Percentiles rank a stretch among this genome's conserved stretches.
Evolutionary conservation across 2,888 invertebrate species (phyloP).

Genomic region (Griposia aprilina): DNA sequence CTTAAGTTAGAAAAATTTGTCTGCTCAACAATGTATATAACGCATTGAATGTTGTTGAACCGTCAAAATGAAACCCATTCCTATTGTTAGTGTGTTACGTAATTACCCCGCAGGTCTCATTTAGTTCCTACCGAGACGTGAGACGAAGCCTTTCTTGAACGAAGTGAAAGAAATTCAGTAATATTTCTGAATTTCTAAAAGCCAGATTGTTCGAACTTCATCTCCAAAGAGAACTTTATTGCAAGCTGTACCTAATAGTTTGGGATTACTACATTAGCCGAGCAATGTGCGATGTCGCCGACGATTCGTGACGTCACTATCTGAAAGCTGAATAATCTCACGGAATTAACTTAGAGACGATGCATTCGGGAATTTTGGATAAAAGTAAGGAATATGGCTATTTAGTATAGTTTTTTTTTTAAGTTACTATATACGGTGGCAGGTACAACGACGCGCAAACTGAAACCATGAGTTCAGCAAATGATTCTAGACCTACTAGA

Average conservation of each 20-base stretch:
- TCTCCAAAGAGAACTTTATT: neutral
- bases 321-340: constrained; percentile 41
- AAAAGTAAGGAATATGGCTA: neutral
- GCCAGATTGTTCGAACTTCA: neutral
- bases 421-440: too few relatives aligned
- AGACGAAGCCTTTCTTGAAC: neutral
- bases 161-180: neutral
- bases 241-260: constrained; percentile 28
- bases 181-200: neutral
- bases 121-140: neutral
- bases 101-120: too few relatives aligned
- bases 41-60: too few relatives aligned
- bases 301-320: constrained; percentile 22
- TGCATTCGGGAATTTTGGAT: constrained; percentile 13
- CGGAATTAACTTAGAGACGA: constrained; percentile 46
- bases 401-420: neutral
- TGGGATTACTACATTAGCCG: constrained; percentile 39
- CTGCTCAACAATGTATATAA: too few relatives aligned
- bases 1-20: too few relatives aligned
- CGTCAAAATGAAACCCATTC: too few relatives aligned
- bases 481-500: too few relatives aligned
- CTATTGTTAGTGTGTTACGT: too few relatives aligned
- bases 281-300: constrained; percentile 40
- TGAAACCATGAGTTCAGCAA: too few relatives aligned
- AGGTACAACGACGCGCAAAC: too few relatives aligned